Conservation (phyloP, 2,888 invertebrate species). For the Charanyca ferruginea region DNA sequence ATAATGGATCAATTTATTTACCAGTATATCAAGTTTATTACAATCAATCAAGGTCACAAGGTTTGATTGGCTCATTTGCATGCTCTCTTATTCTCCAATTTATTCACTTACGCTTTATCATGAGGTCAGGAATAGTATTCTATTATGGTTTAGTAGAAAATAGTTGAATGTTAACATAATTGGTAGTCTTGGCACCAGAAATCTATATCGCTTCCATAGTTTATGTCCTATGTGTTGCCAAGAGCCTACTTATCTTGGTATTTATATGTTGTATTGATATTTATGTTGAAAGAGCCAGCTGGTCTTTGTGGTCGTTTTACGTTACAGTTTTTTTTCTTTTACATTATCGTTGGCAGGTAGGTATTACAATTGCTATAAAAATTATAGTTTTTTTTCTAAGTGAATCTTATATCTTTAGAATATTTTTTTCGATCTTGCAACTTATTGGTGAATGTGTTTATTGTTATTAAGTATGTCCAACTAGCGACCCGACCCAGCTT, state of each 20-base stretch:
- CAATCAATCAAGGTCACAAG: background rate
- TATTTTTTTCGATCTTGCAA: too few relatives aligned
- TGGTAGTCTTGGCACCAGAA: conserved; percentile 53
- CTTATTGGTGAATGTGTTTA: too few relatives aligned
- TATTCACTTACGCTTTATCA: background rate
- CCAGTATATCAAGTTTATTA: background rate
- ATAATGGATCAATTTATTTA: background rate
- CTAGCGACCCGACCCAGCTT: too few relatives aligned
- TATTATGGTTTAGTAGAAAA: conserved; percentile 21
- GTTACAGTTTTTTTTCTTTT: conserved; percentile 4
- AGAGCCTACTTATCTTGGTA: conserved; percentile 54
- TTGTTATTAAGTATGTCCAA: too few relatives aligned
- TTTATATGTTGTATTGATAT: conserved; percentile 54
- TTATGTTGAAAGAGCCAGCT: conserved; percentile 45
- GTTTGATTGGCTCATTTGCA: background rate
- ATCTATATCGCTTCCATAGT: conserved; percentile 47
- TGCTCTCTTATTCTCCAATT: background rate
- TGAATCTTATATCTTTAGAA: too few relatives aligned
- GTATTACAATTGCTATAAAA: too few relatives aligned
- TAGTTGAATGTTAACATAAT: conserved; percentile 32
- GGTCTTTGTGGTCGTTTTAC: conserved; percentile 36
- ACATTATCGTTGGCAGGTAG: background rate
- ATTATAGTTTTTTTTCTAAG: too few relatives aligned
- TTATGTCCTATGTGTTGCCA: conserved; percentile 47
- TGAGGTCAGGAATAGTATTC: background rate